Percentiles rank a stretch among this genome's conserved stretches.
phyloP scores from a whole-genome alignment of 2,888 invertebrate genomes.

The Nephrotoma appendiculata region DNA sequence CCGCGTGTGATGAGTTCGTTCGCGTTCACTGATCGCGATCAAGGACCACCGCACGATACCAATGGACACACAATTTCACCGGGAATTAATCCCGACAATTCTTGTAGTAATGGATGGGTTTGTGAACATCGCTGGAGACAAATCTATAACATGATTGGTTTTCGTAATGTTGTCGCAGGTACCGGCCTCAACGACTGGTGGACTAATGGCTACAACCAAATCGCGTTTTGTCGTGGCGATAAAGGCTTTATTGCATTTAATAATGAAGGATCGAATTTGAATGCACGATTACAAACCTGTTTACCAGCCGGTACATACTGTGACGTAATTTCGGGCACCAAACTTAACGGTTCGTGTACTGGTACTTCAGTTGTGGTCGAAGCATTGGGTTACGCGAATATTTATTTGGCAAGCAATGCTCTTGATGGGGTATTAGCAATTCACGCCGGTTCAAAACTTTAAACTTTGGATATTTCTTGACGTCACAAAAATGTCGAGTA shows the following conservation, averaged over 20 bases:
- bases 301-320: slow-evolving; percentile 62
- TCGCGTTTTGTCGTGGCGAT: slow-evolving; percentile 59
- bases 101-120: slow-evolving; percentile 61
- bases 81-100: slow-evolving; percentile 44
- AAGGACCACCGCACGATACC: slow-evolving; percentile 51
- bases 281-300: slow-evolving; percentile 36
- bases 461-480: not conserved
- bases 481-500: too few relatives aligned
- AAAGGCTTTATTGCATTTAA: slow-evolving; percentile 58
- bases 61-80: slow-evolving; percentile 50
- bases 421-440: slow-evolving; percentile 49
- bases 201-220: slow-evolving; percentile 59
- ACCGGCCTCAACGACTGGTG: slow-evolving; percentile 49
- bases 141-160: slow-evolving; percentile 56
- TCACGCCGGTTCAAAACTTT: slow-evolving; percentile 23
- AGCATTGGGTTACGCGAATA: slow-evolving; percentile 38
- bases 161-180: slow-evolving; percentile 46
- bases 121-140: slow-evolving; percentile 68
- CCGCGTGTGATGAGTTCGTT: slow-evolving; percentile 80
- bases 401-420: slow-evolving; percentile 37
- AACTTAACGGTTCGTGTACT: slow-evolving; percentile 38
- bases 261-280: slow-evolving; percentile 40
- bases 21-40: slow-evolving; percentile 43
- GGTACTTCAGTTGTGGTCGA: slow-evolving; percentile 49
- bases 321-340: slow-evolving; percentile 56